These are phyloP conservation scores for Brachionus rotundiformis DNA, from an alignment of 1,140 invertebrate species.

Conservation along the genomic window DNA sequence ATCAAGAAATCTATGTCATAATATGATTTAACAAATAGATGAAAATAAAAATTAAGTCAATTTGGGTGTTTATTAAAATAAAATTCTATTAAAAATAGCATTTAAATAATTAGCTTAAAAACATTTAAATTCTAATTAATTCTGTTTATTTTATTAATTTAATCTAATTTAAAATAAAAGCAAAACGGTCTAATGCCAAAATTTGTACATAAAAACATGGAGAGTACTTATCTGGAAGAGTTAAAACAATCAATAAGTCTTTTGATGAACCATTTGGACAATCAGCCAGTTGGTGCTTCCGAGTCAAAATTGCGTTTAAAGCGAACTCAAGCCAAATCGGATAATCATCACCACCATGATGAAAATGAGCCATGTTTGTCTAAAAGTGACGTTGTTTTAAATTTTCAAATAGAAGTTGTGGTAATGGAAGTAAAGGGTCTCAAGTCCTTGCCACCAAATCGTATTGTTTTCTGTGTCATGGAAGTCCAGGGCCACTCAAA, in stretches of 20 bases:
- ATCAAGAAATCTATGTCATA: too few species aligned
- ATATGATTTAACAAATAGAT: too few species aligned
- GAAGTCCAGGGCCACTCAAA: conserved; percentile 95
- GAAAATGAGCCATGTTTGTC: conserved; percentile 68
- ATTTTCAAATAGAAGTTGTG: conserved; percentile 91
- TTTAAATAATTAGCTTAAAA: too few species aligned
- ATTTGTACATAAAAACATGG: conserved; percentile 99
- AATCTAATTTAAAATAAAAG: conserved; percentile 53
- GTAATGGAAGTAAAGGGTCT: conserved; percentile 98
- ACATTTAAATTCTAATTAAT: too few species aligned
- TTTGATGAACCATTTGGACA: conserved; percentile 97
- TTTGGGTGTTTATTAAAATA: too few species aligned
- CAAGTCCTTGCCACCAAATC: conserved; percentile 89
- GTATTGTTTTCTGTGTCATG: conserved; percentile 99
- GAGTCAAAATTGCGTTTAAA: conserved; percentile 79
- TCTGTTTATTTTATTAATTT: neutral
- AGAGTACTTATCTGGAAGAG: conserved; percentile 97
- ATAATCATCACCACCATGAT: conserved; percentile 53
- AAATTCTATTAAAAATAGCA: too few species aligned
- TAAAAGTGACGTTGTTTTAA: conserved; percentile 93
- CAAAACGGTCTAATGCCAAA: conserved; percentile 97
- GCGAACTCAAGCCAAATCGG: conserved; percentile 5
- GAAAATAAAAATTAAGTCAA: too few species aligned
- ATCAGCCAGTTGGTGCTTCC: conserved; percentile 85
- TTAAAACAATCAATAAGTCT: conserved; percentile 94